These are phyloP conservation scores for Brevipalpus yothersi DNA, from an alignment of 1,140 invertebrate genomes.

Conservation along the genomic window DNA sequence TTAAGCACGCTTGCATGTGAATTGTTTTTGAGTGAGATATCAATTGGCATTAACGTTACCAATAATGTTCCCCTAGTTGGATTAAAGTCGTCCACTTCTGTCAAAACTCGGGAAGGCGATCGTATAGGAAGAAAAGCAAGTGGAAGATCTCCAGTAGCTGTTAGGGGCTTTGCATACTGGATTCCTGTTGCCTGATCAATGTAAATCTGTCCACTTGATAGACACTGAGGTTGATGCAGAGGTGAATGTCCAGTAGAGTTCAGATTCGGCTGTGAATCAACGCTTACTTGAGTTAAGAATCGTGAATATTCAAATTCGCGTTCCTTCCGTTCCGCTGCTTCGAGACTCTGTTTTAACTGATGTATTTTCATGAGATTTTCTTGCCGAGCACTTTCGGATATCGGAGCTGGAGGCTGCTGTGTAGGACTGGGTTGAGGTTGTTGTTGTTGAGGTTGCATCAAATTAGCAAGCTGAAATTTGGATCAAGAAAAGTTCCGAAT, in stretches of 20 bases:
- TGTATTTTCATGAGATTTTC: constrained; percentile 36
- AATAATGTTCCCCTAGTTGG: background rate
- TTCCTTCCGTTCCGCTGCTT: constrained; percentile 48
- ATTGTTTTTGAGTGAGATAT: background rate
- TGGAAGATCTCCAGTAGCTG: background rate
- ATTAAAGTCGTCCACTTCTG: background rate
- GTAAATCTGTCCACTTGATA: constrained; percentile 6
- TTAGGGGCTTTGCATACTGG: background rate
- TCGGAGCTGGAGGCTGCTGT: constrained; percentile 7
- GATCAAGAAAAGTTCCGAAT: background rate
- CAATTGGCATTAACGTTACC: background rate
- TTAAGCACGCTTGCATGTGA: background rate
- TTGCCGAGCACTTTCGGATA: constrained; percentile 25
- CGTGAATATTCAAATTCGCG: constrained; percentile 36
- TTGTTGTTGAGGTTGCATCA: constrained; percentile 18
- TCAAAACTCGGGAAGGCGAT: background rate
- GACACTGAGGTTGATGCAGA: constrained; percentile 6
- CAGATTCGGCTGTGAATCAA: constrained; percentile 6
- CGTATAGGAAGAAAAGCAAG: background rate
- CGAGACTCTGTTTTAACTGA: constrained; percentile 40
- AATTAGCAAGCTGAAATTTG: background rate
- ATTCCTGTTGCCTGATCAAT: background rate
- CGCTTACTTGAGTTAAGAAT: too few species aligned
- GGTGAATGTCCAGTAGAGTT: background rate
- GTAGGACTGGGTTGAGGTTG: constrained; percentile 12